phyloP scores from a whole-genome alignment of 2,797 vertebrate species.

The Podarcis siculus region DNA sequence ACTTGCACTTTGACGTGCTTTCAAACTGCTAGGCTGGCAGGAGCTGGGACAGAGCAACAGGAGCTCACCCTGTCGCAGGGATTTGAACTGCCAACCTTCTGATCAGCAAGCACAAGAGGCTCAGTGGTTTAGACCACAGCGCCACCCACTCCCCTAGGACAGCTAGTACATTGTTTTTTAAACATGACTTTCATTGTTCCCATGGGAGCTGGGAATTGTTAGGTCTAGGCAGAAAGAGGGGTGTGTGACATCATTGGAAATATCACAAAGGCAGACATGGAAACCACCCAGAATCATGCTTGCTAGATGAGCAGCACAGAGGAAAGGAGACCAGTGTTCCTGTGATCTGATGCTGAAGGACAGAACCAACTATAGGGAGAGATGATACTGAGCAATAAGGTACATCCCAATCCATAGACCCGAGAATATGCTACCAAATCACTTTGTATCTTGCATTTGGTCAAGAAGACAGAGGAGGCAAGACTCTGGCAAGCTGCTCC shows the following conservation, averaged over 20 bases:
- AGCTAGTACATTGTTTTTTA: background rate
- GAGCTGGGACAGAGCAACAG: no score
- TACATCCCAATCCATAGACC: background rate
- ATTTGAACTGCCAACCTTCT: no score
- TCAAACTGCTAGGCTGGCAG: no score
- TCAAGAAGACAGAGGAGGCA: background rate
- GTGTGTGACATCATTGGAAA: background rate
- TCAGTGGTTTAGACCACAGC: no score
- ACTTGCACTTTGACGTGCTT: no score
- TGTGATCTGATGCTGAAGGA: background rate
- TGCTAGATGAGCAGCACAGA: no score
- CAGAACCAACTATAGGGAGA: background rate
- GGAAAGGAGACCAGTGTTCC: background rate
- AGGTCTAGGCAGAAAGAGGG: background rate
- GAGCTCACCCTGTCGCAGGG: no score
- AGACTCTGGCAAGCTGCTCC: background rate
- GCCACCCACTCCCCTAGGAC: no score
- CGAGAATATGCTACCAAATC: background rate
- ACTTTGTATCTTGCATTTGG: background rate
- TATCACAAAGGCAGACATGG: conserved; percentile 16
- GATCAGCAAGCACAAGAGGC: no score
- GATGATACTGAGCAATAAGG: background rate
- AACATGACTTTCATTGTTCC: background rate
- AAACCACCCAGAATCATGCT: background rate
- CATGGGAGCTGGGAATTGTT: background rate